phyloP scores from a whole-genome alignment of 2,888 invertebrate species.

The Drosophila yooni region DNA sequence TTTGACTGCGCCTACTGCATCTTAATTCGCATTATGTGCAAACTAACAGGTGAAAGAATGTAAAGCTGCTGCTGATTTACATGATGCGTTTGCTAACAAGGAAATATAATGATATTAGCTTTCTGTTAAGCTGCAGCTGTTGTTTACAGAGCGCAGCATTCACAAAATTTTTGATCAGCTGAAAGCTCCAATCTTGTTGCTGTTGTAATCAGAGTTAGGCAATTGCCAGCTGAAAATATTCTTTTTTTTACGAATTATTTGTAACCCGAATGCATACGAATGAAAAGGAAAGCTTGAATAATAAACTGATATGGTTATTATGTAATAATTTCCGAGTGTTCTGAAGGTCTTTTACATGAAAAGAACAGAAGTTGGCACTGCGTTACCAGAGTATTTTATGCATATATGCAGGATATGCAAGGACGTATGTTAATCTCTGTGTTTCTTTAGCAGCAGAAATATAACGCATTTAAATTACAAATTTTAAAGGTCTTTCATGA shows the following conservation, averaged over 20 bases:
- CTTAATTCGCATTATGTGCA: not conserved
- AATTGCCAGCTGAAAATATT: not conserved
- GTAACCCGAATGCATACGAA: conserved; percentile 19
- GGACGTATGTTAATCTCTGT: not conserved
- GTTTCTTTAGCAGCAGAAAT: conserved; percentile 1
- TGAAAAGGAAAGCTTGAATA: conserved; percentile 15
- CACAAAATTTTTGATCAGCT: not conserved
- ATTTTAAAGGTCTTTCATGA: conserved; percentile 10
- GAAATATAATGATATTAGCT: not conserved
- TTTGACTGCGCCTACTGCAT: not conserved
- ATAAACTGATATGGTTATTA: conserved; percentile 11
- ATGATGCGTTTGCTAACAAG: not conserved
- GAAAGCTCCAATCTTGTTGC: not conserved
- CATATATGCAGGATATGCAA: conserved; percentile 8
- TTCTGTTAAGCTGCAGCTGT: not conserved
- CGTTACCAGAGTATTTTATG: not conserved
- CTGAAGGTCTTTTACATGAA: not conserved
- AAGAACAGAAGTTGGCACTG: not conserved
- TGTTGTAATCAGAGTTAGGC: not conserved
- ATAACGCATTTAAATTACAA: conserved; percentile 3
- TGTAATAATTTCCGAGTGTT: not conserved
- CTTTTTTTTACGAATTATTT: not conserved
- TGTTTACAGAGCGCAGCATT: not conserved
- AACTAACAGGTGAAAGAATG: not conserved
- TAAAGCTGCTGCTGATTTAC: not conserved